phyloP scores from a whole-genome alignment of 2,113 vertebrate species.

The Scopus umbretta region DNA sequence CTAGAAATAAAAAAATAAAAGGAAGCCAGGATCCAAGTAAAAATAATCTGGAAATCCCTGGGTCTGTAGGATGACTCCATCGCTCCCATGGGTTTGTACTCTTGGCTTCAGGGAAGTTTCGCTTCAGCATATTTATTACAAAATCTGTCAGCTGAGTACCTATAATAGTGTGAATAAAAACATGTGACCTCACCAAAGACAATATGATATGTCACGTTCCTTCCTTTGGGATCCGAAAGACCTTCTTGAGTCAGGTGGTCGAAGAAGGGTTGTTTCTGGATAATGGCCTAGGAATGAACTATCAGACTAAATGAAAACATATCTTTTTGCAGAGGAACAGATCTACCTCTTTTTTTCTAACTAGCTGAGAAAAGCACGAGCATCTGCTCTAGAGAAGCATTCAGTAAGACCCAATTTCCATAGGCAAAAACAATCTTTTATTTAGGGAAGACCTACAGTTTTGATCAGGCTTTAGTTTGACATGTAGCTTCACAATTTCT shows the following conservation, averaged over 20 bases:
- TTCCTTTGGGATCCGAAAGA: background rate
- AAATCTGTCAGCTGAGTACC: background rate
- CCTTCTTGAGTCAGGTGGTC: background rate
- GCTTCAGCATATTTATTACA: background rate
- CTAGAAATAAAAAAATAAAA: constrained; percentile 24
- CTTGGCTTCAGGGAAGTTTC: background rate
- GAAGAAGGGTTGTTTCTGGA: background rate
- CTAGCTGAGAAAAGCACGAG: background rate
- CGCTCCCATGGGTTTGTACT: background rate
- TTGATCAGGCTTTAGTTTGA: background rate
- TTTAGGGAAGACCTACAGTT: background rate
- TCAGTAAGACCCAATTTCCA: background rate
- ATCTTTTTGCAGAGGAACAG: background rate
- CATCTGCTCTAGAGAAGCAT: background rate
- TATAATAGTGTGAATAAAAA: background rate
- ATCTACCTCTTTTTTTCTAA: background rate
- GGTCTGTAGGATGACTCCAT: background rate
- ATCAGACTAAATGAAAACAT: background rate
- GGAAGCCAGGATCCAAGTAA: constrained; percentile 5
- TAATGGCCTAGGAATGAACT: background rate
- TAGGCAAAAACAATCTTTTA: background rate
- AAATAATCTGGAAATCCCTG: constrained; percentile 1
- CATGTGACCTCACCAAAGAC: background rate
- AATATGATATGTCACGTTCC: background rate
- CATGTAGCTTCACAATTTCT: background rate